A percentile compares a stretch with the other conserved stretches of the same genome.
phyloP scores from a whole-genome alignment of 2,888 invertebrate genomes.

The Aplocera efformata region DNA sequence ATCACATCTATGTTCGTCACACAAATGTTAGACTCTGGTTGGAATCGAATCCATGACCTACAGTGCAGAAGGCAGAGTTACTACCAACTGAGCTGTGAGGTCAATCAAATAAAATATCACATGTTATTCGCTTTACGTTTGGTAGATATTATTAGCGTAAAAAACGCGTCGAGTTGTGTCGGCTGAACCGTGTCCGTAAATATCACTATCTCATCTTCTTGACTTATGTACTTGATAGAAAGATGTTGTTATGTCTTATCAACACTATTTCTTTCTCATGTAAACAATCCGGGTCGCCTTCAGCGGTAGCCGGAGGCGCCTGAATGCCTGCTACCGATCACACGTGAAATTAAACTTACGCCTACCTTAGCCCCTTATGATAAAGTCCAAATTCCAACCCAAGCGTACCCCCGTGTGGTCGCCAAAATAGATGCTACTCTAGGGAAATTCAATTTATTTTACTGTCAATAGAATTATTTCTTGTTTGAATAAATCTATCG shows the following conservation, averaged over 20 bases:
- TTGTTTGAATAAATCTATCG: constrained; percentile 14
- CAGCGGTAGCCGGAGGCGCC: constrained; percentile 57
- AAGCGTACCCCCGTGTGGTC: constrained; percentile 10
- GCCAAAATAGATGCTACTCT: constrained; percentile 41
- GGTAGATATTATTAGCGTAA: no score
- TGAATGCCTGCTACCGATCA: constrained; percentile 46
- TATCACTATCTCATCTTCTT: no score
- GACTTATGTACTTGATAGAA: no score
- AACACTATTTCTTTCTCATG: constrained; percentile 46
- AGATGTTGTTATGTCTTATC: constrained; percentile 35
- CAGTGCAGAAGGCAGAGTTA: no score
- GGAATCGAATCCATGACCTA: no score
- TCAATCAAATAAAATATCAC: no score
- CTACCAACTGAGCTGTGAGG: no score
- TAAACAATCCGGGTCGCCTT: constrained; percentile 55
- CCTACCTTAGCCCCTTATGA: constrained; percentile 13
- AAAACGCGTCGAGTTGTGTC: no score
- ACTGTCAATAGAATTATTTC: constrained; percentile 29
- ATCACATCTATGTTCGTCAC: no score
- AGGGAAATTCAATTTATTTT: constrained; percentile 52
- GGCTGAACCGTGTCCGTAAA: no score
- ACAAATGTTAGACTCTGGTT: no score
- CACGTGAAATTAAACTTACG: constrained; percentile 15
- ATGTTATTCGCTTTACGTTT: no score
- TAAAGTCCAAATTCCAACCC: constrained; percentile 19